phyloP scores from a whole-genome alignment of 2,797 vertebrate species.

The Melanotaenia pygmaea region DNA sequence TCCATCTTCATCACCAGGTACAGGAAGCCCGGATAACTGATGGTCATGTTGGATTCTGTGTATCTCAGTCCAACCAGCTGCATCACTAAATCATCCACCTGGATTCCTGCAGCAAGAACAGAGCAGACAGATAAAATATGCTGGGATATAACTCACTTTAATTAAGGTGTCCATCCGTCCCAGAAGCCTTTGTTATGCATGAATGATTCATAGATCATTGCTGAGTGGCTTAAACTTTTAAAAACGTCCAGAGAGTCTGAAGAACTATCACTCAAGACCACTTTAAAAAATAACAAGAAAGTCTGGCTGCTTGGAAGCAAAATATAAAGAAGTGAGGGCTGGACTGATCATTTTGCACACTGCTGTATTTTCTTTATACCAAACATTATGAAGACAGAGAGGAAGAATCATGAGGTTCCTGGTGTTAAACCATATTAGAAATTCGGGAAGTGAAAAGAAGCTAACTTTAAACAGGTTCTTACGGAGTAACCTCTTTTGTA shows the following conservation, averaged over 20 bases:
- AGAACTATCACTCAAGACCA: too few species aligned
- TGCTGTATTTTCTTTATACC: too few species aligned
- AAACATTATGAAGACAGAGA: too few species aligned
- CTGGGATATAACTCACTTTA: background rate
- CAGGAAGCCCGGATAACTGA: constrained; percentile 84
- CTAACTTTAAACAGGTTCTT: background rate
- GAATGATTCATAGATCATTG: background rate
- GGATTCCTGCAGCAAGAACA: constrained; percentile 69
- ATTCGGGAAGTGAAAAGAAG: background rate
- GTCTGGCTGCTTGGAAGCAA: background rate
- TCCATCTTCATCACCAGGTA: constrained; percentile 84
- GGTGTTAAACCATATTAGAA: background rate
- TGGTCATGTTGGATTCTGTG: constrained; percentile 79
- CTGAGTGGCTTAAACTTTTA: background rate
- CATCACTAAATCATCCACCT: constrained; percentile 78
- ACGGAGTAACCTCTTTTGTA: too few species aligned
- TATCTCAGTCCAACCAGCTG: constrained; percentile 82
- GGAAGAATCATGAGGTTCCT: too few species aligned
- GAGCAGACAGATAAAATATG: constrained; percentile 11
- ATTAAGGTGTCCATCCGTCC: background rate
- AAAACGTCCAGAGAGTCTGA: too few species aligned
- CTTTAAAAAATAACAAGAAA: background rate
- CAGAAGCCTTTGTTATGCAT: background rate
- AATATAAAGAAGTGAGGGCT: background rate
- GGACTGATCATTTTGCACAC: too few species aligned